Base-by-base conservation (phyloP, 2,113 vertebrate genomes). In the Crotophaga sulcirostris region DNA sequence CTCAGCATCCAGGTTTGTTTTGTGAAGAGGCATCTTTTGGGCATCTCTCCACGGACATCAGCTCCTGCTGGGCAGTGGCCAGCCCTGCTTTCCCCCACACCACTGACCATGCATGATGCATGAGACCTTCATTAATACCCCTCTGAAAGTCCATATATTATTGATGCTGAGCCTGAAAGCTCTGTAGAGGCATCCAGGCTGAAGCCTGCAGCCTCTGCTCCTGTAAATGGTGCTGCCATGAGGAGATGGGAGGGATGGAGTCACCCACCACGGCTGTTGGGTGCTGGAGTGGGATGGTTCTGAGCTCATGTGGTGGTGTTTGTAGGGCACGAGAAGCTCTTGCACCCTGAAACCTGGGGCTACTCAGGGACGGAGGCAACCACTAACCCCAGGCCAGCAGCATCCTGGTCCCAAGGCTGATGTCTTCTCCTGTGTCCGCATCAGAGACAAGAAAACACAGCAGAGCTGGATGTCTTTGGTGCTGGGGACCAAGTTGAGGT, bases 201-300 rank as follows among this genome's bases (percentile, higher is more conserved):
- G 12, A 17, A 78, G 70, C 74, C 56, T 58, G 38, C 20, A 1
- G 26, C 56, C 77, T 82, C 74, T 58, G 68, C 59, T 45, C 7
- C 8, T n/a, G 12, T 0, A 0, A 38, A 15, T 20, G 1, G 62
- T 0, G 0, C 45, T 52, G 66, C 51, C 3, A 0, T 60, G 58
- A 13, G 16, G 44, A 6, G 47, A 4, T 2, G 40, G 73, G 29
- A 34, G 26, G 24, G 26, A 2, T 5, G 14, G 2, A 28, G 14
- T 6, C 67, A 47, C 31, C 55, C 66, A 10, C 38, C 12, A 3
- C 4, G 7, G 54, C 42, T 21, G 23, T 28, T 31, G 45, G 54
- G 54, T 36, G 73, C 40, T 19, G 51, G 28, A n/a, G 51, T 36
- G 51, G 29, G 49, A 9, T 20, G 72, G 45, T 20, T 2, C 45